A percentile compares a stretch with the other conserved stretches of the same genome.
Conservation (phyloP, 1,140 invertebrate genomes). For the Sycophaga agraensis region DNA sequence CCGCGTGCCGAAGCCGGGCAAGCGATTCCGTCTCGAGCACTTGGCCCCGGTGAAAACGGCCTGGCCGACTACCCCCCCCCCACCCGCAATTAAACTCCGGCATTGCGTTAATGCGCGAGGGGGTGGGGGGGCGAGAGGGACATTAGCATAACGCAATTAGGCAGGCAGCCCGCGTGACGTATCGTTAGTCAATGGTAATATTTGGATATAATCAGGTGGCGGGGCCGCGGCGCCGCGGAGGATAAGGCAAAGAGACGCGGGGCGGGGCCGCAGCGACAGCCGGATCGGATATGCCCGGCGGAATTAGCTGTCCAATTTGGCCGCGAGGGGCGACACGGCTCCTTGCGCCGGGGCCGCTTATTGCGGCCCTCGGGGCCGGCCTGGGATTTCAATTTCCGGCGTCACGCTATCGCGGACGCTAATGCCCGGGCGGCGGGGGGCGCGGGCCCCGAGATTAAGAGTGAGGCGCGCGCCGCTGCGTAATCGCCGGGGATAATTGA, state of each 20-base stretch:
- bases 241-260: too few relatives aligned
- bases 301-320: conserved; percentile 26
- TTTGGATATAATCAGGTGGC: conserved; percentile 20
- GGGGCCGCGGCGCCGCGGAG: too few relatives aligned
- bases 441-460: too few relatives aligned
- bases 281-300: too few relatives aligned
- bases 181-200: conserved; percentile 25
- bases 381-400: conserved; percentile 18
- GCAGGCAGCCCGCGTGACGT: neutral
- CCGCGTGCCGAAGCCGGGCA: neutral
- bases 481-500: neutral
- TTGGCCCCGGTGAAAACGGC: conserved; percentile 4
- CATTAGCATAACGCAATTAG: conserved; percentile 24
- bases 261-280: too few relatives aligned
- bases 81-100: conserved; percentile 18
- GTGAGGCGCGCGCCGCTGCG: too few relatives aligned
- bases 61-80: neutral
- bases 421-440: neutral
- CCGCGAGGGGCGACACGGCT: conserved; percentile 5
- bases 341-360: neutral
- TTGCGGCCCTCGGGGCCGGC: neutral
- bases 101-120: conserved; percentile 10
- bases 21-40: conserved; percentile 12
- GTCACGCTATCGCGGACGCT: conserved; percentile 14
- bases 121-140: neutral